A percentile compares a stretch with the other conserved stretches of the same genome.
phyloP scores from a whole-genome alignment of 2,888 invertebrate genomes.

The Cosmorhoe ocellata region DNA sequence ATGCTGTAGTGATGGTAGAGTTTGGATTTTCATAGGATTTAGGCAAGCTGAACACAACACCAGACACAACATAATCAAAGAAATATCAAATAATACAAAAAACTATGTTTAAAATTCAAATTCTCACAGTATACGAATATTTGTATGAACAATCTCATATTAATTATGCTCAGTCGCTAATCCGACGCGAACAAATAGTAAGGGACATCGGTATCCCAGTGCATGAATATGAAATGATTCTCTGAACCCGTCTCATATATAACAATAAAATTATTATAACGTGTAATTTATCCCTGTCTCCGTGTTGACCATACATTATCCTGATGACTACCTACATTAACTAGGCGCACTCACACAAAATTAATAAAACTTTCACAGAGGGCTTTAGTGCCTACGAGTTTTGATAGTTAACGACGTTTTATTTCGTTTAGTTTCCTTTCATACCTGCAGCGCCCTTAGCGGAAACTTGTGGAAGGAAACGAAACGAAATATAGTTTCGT shows the following conservation, averaged over 20 bases:
- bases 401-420: too few relatives aligned
- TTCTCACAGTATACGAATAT: too few relatives aligned
- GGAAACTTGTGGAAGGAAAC: too few relatives aligned
- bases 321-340: conserved; percentile 32
- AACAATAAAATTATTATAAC: conserved; percentile 55
- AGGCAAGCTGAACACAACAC: conserved; percentile 60
- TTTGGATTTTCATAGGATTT: conserved; percentile 66
- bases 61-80: neutral
- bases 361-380: conserved; percentile 49
- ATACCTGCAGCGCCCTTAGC: too few relatives aligned
- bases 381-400: too few relatives aligned
- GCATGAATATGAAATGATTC: conserved; percentile 51
- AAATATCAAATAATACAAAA: too few relatives aligned
- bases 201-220: conserved; percentile 40
- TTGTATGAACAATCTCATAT: neutral
- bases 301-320: conserved; percentile 41
- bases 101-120: too few relatives aligned
- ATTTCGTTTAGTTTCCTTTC: too few relatives aligned
- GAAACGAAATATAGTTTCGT: too few relatives aligned
- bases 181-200: conserved; percentile 21
- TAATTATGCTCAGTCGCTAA: conserved; percentile 7
- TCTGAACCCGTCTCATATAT: conserved; percentile 38
- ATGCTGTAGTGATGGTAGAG: conserved; percentile 59
- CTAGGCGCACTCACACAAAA: conserved; percentile 44
- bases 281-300: conserved; percentile 54